Evolutionary conservation across 1,140 invertebrate species (phyloP).

Genomic region (Catajapyx aquilonaris): DNA sequence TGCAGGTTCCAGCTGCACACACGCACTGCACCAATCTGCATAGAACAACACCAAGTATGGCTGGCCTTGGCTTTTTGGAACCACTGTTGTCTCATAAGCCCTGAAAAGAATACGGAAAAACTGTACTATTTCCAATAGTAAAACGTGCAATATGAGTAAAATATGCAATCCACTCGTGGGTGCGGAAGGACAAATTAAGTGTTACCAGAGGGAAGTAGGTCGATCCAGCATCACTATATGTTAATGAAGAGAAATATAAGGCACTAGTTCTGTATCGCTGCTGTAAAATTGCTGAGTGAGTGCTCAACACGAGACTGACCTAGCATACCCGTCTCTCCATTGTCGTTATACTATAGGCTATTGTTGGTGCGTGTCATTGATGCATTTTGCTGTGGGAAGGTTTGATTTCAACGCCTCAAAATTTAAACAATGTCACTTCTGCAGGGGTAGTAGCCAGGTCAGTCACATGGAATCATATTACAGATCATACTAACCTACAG

Average conservation of each 20-base stretch:
- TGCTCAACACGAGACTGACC: too few species aligned
- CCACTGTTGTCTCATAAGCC: conserved; percentile 63
- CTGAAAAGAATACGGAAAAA: conserved; percentile 26
- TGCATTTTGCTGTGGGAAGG: too few species aligned
- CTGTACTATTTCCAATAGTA: neutral
- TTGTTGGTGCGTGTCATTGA: too few species aligned
- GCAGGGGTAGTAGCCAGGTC: too few species aligned
- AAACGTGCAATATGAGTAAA: neutral
- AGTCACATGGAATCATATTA: neutral
- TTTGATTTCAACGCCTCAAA: too few species aligned
- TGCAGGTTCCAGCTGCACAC: conserved; percentile 56
- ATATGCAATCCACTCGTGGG: neutral
- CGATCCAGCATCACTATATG: neutral
- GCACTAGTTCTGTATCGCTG: neutral
- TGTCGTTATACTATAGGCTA: too few species aligned
- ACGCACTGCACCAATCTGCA: conserved; percentile 82
- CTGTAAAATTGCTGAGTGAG: neutral
- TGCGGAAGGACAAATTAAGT: neutral
- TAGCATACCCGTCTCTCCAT: too few species aligned
- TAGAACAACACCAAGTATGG: conserved; percentile 75
- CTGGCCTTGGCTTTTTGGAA: conserved; percentile 56
- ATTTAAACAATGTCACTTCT: too few species aligned
- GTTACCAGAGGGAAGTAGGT: neutral
- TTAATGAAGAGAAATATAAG: neutral
- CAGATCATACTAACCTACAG: neutral